phyloP scores from a whole-genome alignment of 2,888 invertebrate species.

The Helicoverpa assulta region DNA sequence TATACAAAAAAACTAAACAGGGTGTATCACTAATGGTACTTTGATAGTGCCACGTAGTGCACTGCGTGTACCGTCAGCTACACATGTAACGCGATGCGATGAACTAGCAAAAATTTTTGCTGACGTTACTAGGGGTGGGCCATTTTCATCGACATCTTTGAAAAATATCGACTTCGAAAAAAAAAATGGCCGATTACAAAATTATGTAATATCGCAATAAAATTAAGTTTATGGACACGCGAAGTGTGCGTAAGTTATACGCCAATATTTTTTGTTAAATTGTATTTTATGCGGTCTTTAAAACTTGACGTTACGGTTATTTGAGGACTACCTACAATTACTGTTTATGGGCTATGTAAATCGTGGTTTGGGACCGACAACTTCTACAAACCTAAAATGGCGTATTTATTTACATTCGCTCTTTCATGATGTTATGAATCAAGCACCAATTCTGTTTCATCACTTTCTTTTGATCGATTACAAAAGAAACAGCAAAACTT shows the following conservation, averaged over 20 bases:
- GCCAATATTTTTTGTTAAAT: conserved; percentile 41
- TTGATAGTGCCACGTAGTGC: conserved; percentile 72
- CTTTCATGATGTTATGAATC: neutral
- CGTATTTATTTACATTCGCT: neutral
- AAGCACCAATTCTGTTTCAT: neutral
- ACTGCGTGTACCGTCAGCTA: conserved; percentile 62
- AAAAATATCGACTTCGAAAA: conserved; percentile 26
- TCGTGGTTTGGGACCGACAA: neutral
- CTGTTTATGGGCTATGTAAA: conserved; percentile 13
- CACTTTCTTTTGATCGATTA: neutral
- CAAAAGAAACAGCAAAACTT: neutral
- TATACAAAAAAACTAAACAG: conserved; percentile 63
- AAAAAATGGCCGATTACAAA: conserved; percentile 30
- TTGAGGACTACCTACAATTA: conserved; percentile 9
- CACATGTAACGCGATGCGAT: conserved; percentile 74
- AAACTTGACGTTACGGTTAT: conserved; percentile 10
- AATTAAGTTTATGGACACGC: conserved; percentile 48
- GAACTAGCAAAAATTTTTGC: conserved; percentile 58
- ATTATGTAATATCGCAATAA: conserved; percentile 48
- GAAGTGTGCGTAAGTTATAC: conserved; percentile 49
- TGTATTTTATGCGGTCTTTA: conserved; percentile 39
- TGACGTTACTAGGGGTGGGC: conserved; percentile 62
- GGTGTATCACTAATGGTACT: conserved; percentile 75
- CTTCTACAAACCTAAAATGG: neutral
- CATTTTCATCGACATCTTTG: conserved; percentile 25